Base-by-base conservation (phyloP, 53 echinoderm and acorn worm species). In the Crossaster papposus region DNA sequence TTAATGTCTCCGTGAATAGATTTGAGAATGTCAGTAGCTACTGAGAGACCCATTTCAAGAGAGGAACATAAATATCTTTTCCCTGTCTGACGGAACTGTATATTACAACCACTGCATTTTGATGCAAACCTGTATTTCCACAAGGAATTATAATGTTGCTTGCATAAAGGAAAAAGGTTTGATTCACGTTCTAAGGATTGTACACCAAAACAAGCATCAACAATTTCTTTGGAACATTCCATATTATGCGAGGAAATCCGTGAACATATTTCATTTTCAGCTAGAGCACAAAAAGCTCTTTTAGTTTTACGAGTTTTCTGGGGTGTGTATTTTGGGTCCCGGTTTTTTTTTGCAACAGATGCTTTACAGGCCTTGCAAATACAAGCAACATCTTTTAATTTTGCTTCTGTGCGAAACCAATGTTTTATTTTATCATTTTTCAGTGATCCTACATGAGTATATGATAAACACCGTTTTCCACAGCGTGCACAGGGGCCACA, bases 161-260 rank as follows among this genome's bases (percentile, higher is more conserved):
- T 81, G 4, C 81, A 81, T 2, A 81, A 36, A 22, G 81, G 29
- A 58, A 81, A 13, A 20, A 17, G 35, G 35, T 7, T 26, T 53
- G 51, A 30, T 29, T 52, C 53, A 33, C 13, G 14, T 36, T 35
- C 63, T 81, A 20, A 33, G 20, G n/a, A n/a, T 36, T 81, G 32
- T n/a, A 81, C 81, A 63, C 63, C 62, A 81, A 81, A 81, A 63
- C 81, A 81, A 81, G 81, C n/a, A 81, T 58, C 34, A 63, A 81
- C 62, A 17, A 20, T 22, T 34, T 81, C 53, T 81, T 24, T 36
- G 63, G 35, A 20, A 20, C 81, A 81, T 33, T 51, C 3, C 81
- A 81, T 81, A 35, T 64, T 54, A 30, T 79, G 79, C 1, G 79
- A 51, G 2, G 54, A 54, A 15, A 24, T 12, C 36, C 18, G 36